These are phyloP conservation scores for Clytia hemisphaerica DNA, from an alignment of 30 jellyfish, hydroid and myxozoan species.

Conservation along the genomic window DNA sequence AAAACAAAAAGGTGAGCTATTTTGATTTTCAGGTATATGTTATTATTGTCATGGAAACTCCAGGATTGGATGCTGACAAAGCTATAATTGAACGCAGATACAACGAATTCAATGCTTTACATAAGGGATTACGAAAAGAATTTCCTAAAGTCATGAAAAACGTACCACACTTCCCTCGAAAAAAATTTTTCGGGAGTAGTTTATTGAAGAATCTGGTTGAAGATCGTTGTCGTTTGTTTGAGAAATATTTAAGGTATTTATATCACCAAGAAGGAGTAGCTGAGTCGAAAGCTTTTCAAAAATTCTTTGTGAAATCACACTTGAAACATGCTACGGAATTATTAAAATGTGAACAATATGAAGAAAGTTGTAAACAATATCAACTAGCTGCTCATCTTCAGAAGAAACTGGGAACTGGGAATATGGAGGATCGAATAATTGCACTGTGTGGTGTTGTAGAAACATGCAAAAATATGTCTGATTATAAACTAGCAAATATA, in stretches of 20 bases:
- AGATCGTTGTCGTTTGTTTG: conserved; percentile 71
- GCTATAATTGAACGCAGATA: conserved; percentile 81
- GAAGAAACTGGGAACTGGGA: conserved; percentile 41
- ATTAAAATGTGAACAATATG: conserved; percentile 56
- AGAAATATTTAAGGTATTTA: conserved; percentile 57
- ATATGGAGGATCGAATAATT: conserved; percentile 28
- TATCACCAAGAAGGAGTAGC: conserved; percentile 80
- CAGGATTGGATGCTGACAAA: conserved; percentile 69
- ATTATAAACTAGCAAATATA: conserved; percentile 47
- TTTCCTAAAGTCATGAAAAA: conserved; percentile 59
- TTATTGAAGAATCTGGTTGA: conserved; percentile 35
- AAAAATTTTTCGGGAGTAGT: conserved; percentile 54
- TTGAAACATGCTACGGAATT: conserved; percentile 48
- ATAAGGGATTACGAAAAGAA: conserved; percentile 57
- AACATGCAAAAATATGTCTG: conserved; percentile 46
- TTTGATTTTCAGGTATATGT: conserved; percentile 60
- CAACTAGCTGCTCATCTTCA: conserved; percentile 62
- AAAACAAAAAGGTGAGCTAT: no score
- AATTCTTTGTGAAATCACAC: conserved; percentile 69
- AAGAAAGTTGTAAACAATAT: conserved; percentile 46
- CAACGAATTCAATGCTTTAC: conserved; percentile 60
- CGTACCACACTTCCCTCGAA: conserved; percentile 58
- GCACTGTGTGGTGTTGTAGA: conserved; percentile 72
- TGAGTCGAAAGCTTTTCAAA: conserved; percentile 59
- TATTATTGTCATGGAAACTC: conserved; percentile 67